These are phyloP conservation scores for Anguilla marmorata DNA, from an alignment of 2,797 vertebrate species.

Conservation along the genomic window DNA sequence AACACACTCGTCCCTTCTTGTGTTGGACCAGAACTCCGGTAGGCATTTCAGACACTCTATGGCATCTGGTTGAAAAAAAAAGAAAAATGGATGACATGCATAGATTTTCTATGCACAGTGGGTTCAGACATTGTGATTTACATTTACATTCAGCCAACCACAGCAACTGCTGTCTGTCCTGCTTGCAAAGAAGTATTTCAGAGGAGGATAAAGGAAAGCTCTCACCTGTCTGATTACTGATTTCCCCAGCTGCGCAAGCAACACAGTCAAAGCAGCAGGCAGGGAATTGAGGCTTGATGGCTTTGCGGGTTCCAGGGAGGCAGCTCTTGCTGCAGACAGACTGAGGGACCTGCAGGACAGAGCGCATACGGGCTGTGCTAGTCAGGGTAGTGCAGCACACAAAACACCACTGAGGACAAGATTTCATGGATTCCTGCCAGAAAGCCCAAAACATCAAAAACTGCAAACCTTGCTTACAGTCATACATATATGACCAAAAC, in stretches of 20 bases:
- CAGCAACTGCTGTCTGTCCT: background rate
- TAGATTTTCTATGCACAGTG: background rate
- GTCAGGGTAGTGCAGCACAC: slow-evolving; percentile 32
- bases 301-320: slow-evolving; percentile 72
- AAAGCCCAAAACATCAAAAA: background rate
- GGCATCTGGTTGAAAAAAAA: slow-evolving; percentile 63
- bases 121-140: background rate
- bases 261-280: slow-evolving; percentile 82
- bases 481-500: background rate
- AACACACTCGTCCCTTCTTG: slow-evolving; percentile 66
- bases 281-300: slow-evolving; percentile 72
- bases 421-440: background rate
- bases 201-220: background rate
- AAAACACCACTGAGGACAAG: background rate
- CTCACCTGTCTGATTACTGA: slow-evolving; percentile 80
- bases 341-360: slow-evolving; percentile 67
- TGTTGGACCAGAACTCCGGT: slow-evolving; percentile 77
- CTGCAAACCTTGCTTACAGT: background rate
- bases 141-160: background rate
- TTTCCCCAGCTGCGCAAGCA: slow-evolving; percentile 75
- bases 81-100: background rate
- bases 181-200: background rate
- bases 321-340: slow-evolving; percentile 77
- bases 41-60: slow-evolving; percentile 72
- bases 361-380: slow-evolving; percentile 40